Percentiles rank a stretch among this genome's conserved stretches.
Evolutionary conservation across 2,113 vertebrate genomes (phyloP).

Genomic region (Ploceus nigricollis): DNA sequence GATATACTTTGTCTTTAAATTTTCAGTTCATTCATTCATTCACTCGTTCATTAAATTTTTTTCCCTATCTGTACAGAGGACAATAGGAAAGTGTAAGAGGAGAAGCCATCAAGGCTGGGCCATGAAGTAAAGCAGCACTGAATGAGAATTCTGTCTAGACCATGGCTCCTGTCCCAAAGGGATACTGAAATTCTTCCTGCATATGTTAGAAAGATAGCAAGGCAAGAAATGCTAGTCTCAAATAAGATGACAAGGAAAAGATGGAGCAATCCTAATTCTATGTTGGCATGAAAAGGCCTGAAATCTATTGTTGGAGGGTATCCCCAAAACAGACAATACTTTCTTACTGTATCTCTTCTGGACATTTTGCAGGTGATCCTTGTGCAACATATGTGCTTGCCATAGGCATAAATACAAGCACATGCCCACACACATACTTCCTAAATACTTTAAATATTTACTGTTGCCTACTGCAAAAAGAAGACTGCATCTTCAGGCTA

Average conservation of each 20-base stretch:
- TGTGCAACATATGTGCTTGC: neutral
- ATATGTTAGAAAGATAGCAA: neutral
- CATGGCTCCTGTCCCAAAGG: neutral
- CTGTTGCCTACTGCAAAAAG: neutral
- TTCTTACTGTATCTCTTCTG: neutral
- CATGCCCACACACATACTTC: neutral
- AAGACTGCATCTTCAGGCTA: neutral
- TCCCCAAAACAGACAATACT: neutral
- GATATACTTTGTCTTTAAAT: neutral
- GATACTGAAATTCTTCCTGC: neutral
- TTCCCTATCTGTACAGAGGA: neutral
- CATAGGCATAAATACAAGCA: neutral
- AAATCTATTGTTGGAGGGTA: neutral
- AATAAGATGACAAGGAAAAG: neutral
- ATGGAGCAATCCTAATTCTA: neutral
- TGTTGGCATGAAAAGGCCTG: neutral
- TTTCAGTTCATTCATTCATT: neutral
- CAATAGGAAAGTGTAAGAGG: neutral
- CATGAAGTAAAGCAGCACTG: neutral
- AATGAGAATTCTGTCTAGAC: neutral
- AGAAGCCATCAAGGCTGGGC: neutral
- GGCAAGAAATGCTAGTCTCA: neutral
- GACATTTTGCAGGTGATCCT: neutral
- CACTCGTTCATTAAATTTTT: neutral
- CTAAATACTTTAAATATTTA: neutral